Evolutionary conservation across 2,113 vertebrate species (phyloP), one percentile per base, ranked within the genome.

Genomic region (Orientallactaga bullata): DNA sequence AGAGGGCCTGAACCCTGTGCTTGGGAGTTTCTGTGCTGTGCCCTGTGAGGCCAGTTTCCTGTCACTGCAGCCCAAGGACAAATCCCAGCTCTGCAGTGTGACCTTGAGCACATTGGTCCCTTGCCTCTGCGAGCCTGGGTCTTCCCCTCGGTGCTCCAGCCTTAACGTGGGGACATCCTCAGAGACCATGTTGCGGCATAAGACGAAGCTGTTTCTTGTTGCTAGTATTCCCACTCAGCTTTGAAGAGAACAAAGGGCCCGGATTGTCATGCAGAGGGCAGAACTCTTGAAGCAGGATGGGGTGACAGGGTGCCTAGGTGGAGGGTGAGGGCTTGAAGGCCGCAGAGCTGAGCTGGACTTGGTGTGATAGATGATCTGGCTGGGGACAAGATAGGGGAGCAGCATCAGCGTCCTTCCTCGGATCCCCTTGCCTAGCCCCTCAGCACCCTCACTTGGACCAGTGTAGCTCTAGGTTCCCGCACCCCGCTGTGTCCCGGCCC

Each of bases 401-500:
- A 15, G 60, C 15, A 30, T 58, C 18, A 2, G 65, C 0, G 11
- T 51, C 81, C 42, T 9, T 10, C 39, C 37, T 58, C 65, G 16
- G 8, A 73, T 73, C 55, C 51, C 39, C 1, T 0, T 0, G 0
- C 47, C 26, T 30, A 47, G 93, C 5, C 20, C 37, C 69, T 47
- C 0, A 1, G 21, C 20, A 4, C 47, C 61, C 55, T 83, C 5
- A 0, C 32, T 18, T 18, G 13, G 85, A 15, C 42, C 30, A 0
- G 13, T 0, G 24, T 0, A 2, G 63, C 21, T 78, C 87, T 1
- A 0, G 30, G 60, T 35, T 55, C 73, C 84, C 0, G 3, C 15
- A 0, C 84, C 94, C 91, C 3, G 30, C 91, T 61, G 93, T 17
- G 5, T 63, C 91, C 93, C 65, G 23, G 73, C 97, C 97, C 97